phyloP scores from a whole-genome alignment of 2,888 invertebrate species.

The Dryobotodes eremita region DNA sequence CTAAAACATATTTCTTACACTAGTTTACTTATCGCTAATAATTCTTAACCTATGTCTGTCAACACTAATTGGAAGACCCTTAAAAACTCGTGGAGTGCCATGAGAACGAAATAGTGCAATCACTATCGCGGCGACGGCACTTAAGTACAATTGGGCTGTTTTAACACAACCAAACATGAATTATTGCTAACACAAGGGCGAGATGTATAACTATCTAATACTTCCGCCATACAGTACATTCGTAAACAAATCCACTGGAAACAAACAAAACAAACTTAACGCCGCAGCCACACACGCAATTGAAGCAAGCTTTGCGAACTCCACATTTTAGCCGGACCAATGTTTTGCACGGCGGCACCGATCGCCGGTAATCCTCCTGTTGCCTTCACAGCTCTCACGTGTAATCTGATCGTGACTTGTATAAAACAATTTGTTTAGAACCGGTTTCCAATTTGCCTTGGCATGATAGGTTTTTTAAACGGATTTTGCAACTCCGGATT shows the following conservation, averaged over 20 bases:
- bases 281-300: conserved; percentile 40
- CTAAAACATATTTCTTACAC: no score
- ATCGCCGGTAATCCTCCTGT: conserved; percentile 68
- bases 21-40: no score
- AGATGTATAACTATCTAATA: no score
- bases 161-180: no score
- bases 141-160: no score
- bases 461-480: conserved; percentile 76
- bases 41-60: no score
- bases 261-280: conserved; percentile 28
- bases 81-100: no score
- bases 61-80: no score
- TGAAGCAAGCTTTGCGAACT: conserved; percentile 51
- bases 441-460: conserved; percentile 77
- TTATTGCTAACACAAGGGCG: no score
- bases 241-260: conserved; percentile 28
- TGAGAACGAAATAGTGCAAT: no score
- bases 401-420: conserved; percentile 79
- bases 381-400: conserved; percentile 66
- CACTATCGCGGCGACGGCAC: no score
- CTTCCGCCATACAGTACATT: neutral
- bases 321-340: conserved; percentile 54
- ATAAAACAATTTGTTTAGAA: conserved; percentile 80
- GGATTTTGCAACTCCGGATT: conserved; percentile 69
- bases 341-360: conserved; percentile 69